Evolutionary conservation across 2,113 vertebrate genomes (phyloP).

Genomic region (Oncorhynchus mykiss): DNA sequence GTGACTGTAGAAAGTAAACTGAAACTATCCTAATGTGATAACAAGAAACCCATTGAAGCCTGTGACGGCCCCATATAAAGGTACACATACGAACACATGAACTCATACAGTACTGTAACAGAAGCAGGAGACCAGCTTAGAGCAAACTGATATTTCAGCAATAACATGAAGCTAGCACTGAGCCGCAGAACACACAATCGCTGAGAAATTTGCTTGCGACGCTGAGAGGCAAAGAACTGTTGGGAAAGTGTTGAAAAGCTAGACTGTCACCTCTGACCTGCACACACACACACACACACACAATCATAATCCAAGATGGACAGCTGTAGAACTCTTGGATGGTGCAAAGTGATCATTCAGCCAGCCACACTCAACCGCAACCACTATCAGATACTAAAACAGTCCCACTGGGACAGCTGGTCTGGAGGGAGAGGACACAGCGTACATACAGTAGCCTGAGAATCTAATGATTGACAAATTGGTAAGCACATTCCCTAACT

Average conservation of each 20-base stretch:
- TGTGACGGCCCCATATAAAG: constrained; percentile 14
- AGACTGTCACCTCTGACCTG: constrained; percentile 43
- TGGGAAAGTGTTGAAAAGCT: constrained; percentile 30
- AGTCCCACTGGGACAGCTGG: constrained; percentile 49
- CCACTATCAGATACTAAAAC: constrained; percentile 42
- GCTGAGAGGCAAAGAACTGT: not conserved
- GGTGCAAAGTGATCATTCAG: constrained; percentile 53
- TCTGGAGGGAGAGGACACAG: constrained; percentile 42
- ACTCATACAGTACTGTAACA: constrained; percentile 29
- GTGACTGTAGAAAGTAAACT: too few relatives aligned
- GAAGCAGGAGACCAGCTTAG: constrained; percentile 33
- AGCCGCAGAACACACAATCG: not conserved
- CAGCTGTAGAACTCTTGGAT: constrained; percentile 17
- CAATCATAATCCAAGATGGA: not conserved
- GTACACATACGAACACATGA: not conserved
- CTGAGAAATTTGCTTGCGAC: constrained; percentile 9
- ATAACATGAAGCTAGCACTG: constrained; percentile 22
- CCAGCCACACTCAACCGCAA: constrained; percentile 34
- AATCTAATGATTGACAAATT: not conserved
- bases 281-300: not conserved
- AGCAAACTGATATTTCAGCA: constrained; percentile 30
- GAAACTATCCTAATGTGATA: too few relatives aligned
- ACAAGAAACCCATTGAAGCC: constrained; percentile 5
- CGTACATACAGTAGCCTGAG: not conserved
- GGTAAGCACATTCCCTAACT: too few relatives aligned